phyloP scores from a whole-genome alignment of 92 coral and sea anemone species.

The Palythoa heliodiscus region DNA sequence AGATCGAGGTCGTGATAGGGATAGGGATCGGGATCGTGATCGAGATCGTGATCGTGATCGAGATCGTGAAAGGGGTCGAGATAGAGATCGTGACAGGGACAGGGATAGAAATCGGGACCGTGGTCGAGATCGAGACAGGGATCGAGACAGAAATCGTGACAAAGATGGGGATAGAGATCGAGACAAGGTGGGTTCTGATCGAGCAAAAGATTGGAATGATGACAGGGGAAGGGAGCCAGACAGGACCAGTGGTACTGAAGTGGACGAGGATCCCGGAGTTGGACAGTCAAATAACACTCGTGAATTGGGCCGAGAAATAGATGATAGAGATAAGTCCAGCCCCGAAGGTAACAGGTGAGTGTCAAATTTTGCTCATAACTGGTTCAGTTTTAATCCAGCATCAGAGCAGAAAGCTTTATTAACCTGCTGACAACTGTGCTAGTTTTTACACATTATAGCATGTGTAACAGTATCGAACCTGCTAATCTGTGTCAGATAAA shows the following conservation, averaged over 20 bases:
- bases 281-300: conserved; percentile 52
- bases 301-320: conserved; percentile 52
- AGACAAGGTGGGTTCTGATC: conserved; percentile 57
- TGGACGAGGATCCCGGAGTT: conserved; percentile 45
- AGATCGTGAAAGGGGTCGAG: conserved; percentile 38
- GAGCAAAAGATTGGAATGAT: conserved; percentile 34
- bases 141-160: conserved; percentile 50
- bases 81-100: conserved; percentile 44
- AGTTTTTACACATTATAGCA: background rate
- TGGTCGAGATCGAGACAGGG: conserved; percentile 55
- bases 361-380: background rate
- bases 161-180: conserved; percentile 65
- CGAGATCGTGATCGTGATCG: conserved; percentile 58
- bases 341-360: conserved; percentile 90
- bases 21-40: conserved; percentile 62
- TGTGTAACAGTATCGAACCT: background rate
- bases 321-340: conserved; percentile 87
- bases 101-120: conserved; percentile 56
- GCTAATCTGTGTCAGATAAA: background rate
- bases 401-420: background rate
- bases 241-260: conserved; percentile 43
- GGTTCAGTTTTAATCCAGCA: background rate
- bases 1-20: conserved; percentile 48
- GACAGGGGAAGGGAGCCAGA: conserved; percentile 50
- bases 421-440: background rate